A percentile compares a stretch with the other conserved stretches of the same genome.
These are phyloP conservation scores for Pecten maximus DNA, from an alignment of 2,888 invertebrate genomes.

Conservation along the genomic window DNA sequence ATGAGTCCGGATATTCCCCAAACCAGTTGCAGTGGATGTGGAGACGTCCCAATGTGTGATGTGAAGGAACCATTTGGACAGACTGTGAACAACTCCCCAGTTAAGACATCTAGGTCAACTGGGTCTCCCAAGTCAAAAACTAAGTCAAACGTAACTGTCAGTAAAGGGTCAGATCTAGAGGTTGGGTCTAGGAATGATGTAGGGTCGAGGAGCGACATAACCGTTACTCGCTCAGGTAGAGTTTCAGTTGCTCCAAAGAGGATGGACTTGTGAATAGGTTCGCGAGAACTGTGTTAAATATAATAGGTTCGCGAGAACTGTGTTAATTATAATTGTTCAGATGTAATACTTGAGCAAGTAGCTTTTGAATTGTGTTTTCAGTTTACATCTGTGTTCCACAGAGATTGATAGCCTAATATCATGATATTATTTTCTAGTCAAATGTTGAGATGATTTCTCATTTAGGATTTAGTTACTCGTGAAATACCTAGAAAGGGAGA, in stretches of 20 bases:
- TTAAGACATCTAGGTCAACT: background rate
- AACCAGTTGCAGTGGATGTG: background rate
- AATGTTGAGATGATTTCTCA: too few relatives aligned
- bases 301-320: background rate
- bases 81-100: background rate
- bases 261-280: background rate
- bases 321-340: slow-evolving; percentile 17
- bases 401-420: too few relatives aligned
- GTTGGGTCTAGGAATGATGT: background rate
- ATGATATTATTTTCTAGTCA: too few relatives aligned
- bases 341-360: background rate
- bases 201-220: background rate
- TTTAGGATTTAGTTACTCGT: background rate
- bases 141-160: background rate
- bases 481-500: background rate
- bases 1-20: background rate
- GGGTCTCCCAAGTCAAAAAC: background rate
- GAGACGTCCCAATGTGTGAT: background rate
- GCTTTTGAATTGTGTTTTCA: background rate
- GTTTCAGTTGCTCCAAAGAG: background rate
- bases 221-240: background rate
- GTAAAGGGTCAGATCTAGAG: background rate
- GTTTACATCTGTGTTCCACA: too few relatives aligned
- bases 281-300: background rate
- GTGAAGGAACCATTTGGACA: background rate